Evolutionary conservation across 2,888 invertebrate species (phyloP), one percentile per base, ranked within the genome.

Genomic region (Mythimna loreyi): DNA sequence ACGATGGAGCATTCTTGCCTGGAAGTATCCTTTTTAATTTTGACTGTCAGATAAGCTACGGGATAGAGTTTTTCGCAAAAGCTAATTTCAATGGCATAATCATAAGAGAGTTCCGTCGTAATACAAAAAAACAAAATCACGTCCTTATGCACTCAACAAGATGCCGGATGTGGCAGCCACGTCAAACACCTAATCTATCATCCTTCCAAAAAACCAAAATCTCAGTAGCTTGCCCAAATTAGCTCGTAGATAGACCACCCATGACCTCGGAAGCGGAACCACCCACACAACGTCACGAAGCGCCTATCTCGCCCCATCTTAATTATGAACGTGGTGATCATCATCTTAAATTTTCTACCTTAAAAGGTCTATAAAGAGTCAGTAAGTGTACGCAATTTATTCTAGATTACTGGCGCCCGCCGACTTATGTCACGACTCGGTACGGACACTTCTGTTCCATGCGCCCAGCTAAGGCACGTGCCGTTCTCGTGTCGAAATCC

Each of bases 311-410:
- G 67, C 67, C 80, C 78, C 86, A 96, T 96, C 96, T 96, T 96
- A 95, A 96, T 96, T 96, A 94, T 94, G 91, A 94, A 90, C 96
- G 95, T 95, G 96, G 92, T 89, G 94, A 95, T 95, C 93, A 94
- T 94, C 94, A 95, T 95, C 96, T 95, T 89, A 93, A 94, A 95
- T 92, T 94, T 92, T 94, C 92, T 93, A 88, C 95, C 95, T 92
- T 95, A 95, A 94, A 95, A 93, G 95, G 95, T 94, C 92, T 94
- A 92, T 93, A 94, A 94, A 95, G 94, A 94, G 95, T 93, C 92
- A 88, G 93, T 93, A 92, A 93, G 92, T 93, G 92, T 94, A 95
- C 94, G 94, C 93, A 94, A 93, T 94, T 93, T 93, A 92, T 93
- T 89, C 92, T 88, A 94, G 93, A 94, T 94, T 93, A 91, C 91